Evolutionary conservation across 2,113 vertebrate genomes (phyloP).

Genomic region (Semnopithecus entellus): DNA sequence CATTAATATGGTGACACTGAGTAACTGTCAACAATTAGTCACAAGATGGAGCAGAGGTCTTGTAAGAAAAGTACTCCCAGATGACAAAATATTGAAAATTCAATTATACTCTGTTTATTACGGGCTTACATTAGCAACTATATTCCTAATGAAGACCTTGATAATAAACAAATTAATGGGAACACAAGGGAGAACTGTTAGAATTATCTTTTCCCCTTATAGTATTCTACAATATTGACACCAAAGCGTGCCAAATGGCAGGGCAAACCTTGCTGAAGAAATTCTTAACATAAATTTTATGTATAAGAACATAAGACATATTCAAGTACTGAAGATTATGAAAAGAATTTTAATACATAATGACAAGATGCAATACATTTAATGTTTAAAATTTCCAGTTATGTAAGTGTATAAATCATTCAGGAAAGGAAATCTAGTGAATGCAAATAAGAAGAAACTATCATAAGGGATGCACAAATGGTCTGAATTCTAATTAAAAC

Average conservation of each 20-base stretch:
- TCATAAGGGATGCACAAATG: conserved; percentile 3
- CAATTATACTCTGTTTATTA: conserved; percentile 90
- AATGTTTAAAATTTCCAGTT: conserved; percentile 55
- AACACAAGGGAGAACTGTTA: conserved; percentile 83
- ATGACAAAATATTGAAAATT: conserved; percentile 90
- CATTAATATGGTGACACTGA: conserved; percentile 82
- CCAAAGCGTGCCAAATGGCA: conserved; percentile 79
- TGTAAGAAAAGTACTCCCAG: conserved; percentile 85
- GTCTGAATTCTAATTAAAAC: conserved; percentile 72
- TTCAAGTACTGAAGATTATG: conserved; percentile 65
- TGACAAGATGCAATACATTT: conserved; percentile 58
- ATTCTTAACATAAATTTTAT: conserved; percentile 71
- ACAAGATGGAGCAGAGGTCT: conserved; percentile 89
- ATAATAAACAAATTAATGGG: conserved; percentile 88
- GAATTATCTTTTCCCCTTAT: conserved; percentile 80
- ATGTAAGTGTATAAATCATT: conserved; percentile 57
- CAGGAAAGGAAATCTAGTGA: conserved; percentile 33
- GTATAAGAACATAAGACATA: conserved; percentile 64
- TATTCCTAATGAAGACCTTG: conserved; percentile 87
- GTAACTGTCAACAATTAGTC: conserved; percentile 86
- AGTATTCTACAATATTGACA: conserved; percentile 82
- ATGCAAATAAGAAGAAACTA: conserved; percentile 34
- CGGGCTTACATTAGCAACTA: conserved; percentile 84
- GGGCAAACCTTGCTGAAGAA: conserved; percentile 71
- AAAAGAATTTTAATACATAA: conserved; percentile 71